Evolutionary conservation across 1,140 invertebrate genomes (phyloP).

Genomic region (Drosophila ficusphila): DNA sequence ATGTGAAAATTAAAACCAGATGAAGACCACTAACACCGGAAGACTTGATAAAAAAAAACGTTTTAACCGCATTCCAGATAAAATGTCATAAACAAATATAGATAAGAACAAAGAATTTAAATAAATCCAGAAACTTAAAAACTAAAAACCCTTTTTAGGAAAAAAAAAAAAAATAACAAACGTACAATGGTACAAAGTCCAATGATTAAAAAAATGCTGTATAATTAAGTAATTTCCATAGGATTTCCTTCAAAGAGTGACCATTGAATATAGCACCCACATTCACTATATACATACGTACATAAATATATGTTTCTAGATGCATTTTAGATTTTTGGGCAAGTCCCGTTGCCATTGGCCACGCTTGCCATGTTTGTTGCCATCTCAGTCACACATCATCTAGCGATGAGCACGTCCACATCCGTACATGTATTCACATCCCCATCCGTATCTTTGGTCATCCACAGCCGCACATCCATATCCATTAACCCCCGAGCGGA

Average conservation of each 20-base stretch:
- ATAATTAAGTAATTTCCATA: background rate
- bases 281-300: background rate
- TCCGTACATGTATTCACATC: background rate
- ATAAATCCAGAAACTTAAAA: background rate
- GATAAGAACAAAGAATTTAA: background rate
- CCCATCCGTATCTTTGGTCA: background rate
- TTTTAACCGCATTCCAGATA: background rate
- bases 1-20: background rate
- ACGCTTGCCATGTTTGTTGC: constrained; percentile 24
- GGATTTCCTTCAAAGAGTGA: background rate
- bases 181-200: background rate
- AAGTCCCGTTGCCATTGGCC: constrained; percentile 43
- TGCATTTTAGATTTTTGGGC: constrained; percentile 35
- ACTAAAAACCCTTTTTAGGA: no score
- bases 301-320: no score
- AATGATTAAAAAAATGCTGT: background rate
- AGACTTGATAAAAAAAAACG: background rate
- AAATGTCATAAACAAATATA: background rate
- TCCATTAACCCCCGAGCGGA: constrained; percentile 41
- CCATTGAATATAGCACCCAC: constrained; percentile 10
- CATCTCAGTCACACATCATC: constrained; percentile 18
- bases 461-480: constrained; percentile 13
- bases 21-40: background rate
- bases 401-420: constrained; percentile 11
- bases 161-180: background rate